A percentile compares a stretch with the other conserved stretches of the same genome.
phyloP scores from a whole-genome alignment of 1,140 invertebrate genomes.

The Pseudomyrmex concolor region DNA sequence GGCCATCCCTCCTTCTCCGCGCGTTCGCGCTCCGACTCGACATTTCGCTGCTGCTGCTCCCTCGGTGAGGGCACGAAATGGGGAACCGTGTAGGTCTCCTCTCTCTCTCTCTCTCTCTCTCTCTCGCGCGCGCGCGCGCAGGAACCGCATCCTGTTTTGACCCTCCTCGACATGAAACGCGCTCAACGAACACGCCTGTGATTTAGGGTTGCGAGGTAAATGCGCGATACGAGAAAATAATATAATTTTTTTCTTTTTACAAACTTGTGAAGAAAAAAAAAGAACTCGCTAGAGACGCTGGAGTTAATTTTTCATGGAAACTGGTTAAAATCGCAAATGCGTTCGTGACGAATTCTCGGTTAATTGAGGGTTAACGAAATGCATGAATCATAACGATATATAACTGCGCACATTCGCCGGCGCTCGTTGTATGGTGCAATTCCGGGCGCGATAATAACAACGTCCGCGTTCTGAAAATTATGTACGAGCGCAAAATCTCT shows the following conservation, averaged over 20 bases:
- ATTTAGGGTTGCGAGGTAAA: conserved; percentile 12
- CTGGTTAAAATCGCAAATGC: too few relatives aligned
- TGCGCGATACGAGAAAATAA: not conserved
- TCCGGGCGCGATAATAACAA: conserved; percentile 21
- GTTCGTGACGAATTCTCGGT: not conserved
- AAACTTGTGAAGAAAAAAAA: not conserved
- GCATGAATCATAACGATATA: not conserved
- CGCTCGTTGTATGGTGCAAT: not conserved
- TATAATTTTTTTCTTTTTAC: not conserved
- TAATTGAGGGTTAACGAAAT: not conserved
- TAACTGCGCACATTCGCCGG: not conserved
- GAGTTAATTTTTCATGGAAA: not conserved
- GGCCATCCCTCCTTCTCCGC: conserved; percentile 75
- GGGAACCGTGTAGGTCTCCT: not conserved
- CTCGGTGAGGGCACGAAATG: conserved; percentile 52
- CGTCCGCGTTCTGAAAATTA: conserved; percentile 27
- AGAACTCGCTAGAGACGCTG: not conserved
- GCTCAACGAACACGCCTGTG: conserved; percentile 27
- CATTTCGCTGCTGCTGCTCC: conserved; percentile 71
- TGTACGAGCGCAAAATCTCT: not conserved
- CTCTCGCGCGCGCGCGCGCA: conserved; percentile 10
- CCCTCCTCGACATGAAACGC: conserved; percentile 24
- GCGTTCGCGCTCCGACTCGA: conserved; percentile 71
- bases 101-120: too few relatives aligned
- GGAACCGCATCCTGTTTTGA: conserved; percentile 54